Conservation (phyloP, 2,113 vertebrate genomes). For the Hyperopisus bebe region DNA sequence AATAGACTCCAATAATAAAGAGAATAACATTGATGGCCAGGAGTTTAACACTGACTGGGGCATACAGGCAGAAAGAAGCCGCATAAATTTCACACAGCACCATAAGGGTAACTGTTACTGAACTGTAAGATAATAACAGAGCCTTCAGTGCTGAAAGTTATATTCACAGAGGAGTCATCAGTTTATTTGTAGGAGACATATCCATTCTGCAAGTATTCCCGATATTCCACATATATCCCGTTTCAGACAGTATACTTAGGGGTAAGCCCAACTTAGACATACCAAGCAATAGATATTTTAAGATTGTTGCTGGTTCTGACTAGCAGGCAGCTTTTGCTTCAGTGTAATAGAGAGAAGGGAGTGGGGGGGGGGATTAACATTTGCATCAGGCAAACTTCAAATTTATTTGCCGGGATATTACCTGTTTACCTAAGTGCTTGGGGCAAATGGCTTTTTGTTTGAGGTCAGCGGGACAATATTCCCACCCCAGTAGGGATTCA, state of each 20-base stretch:
- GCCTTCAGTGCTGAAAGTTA: not conserved
- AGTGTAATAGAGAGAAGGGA: not conserved
- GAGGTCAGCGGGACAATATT: slow-evolving; percentile 18
- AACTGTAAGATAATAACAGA: not conserved
- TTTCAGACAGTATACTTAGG: slow-evolving; percentile 3
- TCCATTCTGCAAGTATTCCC: not conserved
- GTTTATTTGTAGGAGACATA: not conserved
- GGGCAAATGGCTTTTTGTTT: slow-evolving; percentile 18
- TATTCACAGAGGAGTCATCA: not conserved
- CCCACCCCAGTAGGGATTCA: not conserved
- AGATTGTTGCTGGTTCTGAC: not conserved
- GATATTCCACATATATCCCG: not conserved
- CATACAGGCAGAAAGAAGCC: not conserved
- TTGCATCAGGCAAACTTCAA: slow-evolving; percentile 21
- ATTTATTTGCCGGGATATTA: slow-evolving; percentile 14
- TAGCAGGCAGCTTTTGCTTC: not conserved
- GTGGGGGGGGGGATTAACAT: not conserved
- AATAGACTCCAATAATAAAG: not conserved
- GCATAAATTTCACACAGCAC: not conserved
- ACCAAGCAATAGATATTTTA: slow-evolving; percentile 7
- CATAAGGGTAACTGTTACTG: slow-evolving; percentile 3
- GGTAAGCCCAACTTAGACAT: not conserved
- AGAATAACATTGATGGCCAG: not conserved
- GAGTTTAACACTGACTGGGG: not conserved
- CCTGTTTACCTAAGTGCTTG: slow-evolving; percentile 14